Base-by-base conservation (phyloP, 2,113 vertebrate species). In the Oryzias melastigma region DNA sequence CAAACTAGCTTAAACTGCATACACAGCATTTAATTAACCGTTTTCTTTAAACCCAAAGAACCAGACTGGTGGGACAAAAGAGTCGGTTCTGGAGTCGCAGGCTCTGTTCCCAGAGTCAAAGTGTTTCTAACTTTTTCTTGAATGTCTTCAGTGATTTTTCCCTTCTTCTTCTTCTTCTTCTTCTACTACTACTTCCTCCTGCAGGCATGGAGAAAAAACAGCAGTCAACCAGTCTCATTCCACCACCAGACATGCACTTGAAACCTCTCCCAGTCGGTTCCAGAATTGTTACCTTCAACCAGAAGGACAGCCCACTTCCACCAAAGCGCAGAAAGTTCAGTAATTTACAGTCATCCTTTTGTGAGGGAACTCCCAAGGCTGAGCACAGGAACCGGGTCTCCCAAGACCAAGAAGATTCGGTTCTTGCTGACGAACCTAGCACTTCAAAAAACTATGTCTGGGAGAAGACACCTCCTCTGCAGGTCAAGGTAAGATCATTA, bases 311-410 rank as follows among this genome's bases (percentile, higher is more conserved):
- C 44, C 18, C 8, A 10, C 10, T 19, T 45, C 45, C 1, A 7
- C 25, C 14, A 1, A 15, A 3, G 10, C 10, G 7, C 3, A 58
- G 50, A 29, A 58, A 68, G 0, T 77, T 83, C 1, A 47, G 62
- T 3, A 77, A 86, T 53, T 70, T 82, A 3, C 74, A 86, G 17
- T 88, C 78, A 0, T 81, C 81, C 0, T 0, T 80, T 3, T 79
- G 65, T 29, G 46, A 14, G 1, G 13, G 20, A 22, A 17, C 7
- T 49, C 15, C 14, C 27, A 35, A 41, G 5, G 27, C 14, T 5
- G 66, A 57, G 29, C 46, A 59, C 42, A 44, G 29, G 12, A 50
- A 15, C 16, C 24, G 5, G 40, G 27, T 54, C 58, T 71, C 42
- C 1, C 25, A 56, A 22, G n/a, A 10, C 20, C 8, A 16, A 5